phyloP scores from a whole-genome alignment of 2,888 invertebrate genomes.

The Pollenia griseotomentosa region DNA sequence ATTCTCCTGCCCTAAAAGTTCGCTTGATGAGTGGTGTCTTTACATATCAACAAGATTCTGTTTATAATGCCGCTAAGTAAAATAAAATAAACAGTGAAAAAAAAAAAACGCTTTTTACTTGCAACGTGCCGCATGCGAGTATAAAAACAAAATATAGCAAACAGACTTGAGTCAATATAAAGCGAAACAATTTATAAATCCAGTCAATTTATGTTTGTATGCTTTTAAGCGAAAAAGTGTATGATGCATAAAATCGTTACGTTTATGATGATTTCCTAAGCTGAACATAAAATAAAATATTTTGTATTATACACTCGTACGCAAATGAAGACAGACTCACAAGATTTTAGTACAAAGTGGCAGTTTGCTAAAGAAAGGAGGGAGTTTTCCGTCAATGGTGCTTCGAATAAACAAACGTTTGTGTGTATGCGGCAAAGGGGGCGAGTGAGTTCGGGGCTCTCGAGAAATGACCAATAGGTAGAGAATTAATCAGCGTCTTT shows the following conservation, averaged over 20 bases:
- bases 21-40: constrained; percentile 55
- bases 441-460: background rate
- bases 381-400: background rate
- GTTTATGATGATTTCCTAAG: constrained; percentile 67
- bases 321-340: background rate
- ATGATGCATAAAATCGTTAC: constrained; percentile 66
- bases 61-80: constrained; percentile 67
- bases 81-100: background rate
- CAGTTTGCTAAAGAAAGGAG: constrained; percentile 44
- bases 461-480: background rate
- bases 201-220: constrained; percentile 68
- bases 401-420: background rate
- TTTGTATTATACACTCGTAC: background rate
- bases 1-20: background rate
- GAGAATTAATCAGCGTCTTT: no score
- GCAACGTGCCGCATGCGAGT: constrained; percentile 52
- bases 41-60: constrained; percentile 70
- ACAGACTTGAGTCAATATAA: constrained; percentile 47
- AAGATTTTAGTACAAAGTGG: constrained; percentile 43
- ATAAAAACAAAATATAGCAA: constrained; percentile 28
- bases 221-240: constrained; percentile 68
- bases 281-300: constrained; percentile 13
- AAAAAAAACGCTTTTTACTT: constrained; percentile 37
- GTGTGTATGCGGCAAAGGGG: background rate
- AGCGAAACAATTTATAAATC: constrained; percentile 60